phyloP scores from a whole-genome alignment of 64 coral and sea anemone genomes.

The Anthopleura sola region DNA sequence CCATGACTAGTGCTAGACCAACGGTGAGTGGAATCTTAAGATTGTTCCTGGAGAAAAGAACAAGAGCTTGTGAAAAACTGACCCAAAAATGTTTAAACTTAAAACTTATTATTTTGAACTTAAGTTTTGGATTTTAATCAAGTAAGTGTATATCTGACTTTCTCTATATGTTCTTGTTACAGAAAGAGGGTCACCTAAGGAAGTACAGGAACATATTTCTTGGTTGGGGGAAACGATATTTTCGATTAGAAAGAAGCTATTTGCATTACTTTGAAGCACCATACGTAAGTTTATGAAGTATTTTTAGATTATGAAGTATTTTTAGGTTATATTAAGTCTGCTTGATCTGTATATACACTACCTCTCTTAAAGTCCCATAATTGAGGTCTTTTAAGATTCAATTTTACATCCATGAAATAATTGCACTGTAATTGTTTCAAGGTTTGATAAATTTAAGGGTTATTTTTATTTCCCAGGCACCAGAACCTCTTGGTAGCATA shows the following conservation, averaged over 20 bases:
- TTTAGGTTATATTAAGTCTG: not conserved
- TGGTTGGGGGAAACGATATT: conserved; percentile 87
- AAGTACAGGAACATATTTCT: conserved; percentile 87
- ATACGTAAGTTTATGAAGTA: conserved; percentile 67
- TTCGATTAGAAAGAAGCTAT: conserved; percentile 94
- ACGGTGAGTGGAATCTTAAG: not conserved
- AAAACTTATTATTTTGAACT: no score
- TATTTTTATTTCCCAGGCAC: conserved; percentile 12
- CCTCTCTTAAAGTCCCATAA: no score
- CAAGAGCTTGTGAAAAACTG: not conserved
- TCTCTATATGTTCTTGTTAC: not conserved
- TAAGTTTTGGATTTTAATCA: not conserved
- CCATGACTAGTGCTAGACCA: not conserved
- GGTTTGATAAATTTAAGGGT: no score
- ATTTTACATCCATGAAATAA: no score
- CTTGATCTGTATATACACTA: not conserved
- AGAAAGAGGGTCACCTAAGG: conserved; percentile 91
- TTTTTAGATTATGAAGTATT: not conserved
- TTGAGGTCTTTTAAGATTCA: no score
- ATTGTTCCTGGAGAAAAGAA: not conserved
- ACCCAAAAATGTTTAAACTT: no score
- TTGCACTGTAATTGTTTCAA: no score
- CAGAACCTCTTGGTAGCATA: conserved; percentile 41
- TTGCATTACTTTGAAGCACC: conserved; percentile 94
- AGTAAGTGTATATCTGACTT: not conserved